phyloP scores from a whole-genome alignment of 1,140 invertebrate genomes.

The Nasonia vitripennis region DNA sequence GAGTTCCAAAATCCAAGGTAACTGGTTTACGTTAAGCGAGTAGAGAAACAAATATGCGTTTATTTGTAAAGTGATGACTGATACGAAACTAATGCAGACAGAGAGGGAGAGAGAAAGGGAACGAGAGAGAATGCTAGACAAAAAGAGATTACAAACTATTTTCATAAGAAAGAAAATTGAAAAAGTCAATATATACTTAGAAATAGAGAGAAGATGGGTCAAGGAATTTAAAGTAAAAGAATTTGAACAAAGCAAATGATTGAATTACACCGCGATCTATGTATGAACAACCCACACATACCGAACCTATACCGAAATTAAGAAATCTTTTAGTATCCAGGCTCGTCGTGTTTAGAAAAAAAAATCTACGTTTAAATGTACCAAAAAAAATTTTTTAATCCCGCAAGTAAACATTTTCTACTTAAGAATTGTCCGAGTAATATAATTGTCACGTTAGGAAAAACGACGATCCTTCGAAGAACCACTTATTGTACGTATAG shows the following conservation, averaged over 20 bases:
- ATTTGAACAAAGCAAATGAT: constrained; percentile 36
- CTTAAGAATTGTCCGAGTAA: background rate
- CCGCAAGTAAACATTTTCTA: constrained; percentile 22
- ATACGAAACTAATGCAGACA: background rate
- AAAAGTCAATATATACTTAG: constrained; percentile 70
- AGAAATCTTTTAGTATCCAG: constrained; percentile 13
- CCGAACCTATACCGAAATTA: background rate
- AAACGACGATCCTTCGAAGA: background rate
- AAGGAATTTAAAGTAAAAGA: constrained; percentile 15
- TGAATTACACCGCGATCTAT: constrained; percentile 22
- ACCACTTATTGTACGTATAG: constrained; percentile 13
- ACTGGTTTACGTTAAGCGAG: constrained; percentile 32
- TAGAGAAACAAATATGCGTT: constrained; percentile 37
- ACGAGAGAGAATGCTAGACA: constrained; percentile 39
- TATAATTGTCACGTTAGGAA: background rate
- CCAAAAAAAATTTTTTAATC: background rate
- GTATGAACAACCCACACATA: constrained; percentile 23
- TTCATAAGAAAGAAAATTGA: constrained; percentile 72
- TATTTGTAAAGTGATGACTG: constrained; percentile 45
- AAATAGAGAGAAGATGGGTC: constrained; percentile 28
- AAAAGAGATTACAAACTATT: constrained; percentile 64
- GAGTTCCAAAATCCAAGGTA: constrained; percentile 41
- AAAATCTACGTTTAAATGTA: constrained; percentile 2
- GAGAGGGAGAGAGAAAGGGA: constrained; percentile 43
- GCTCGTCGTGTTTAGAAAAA: constrained; percentile 5